Percentiles rank a stretch among this genome's conserved stretches.
Conservation (phyloP, 2,113 vertebrate genomes). For the Cathartes aura region DNA sequence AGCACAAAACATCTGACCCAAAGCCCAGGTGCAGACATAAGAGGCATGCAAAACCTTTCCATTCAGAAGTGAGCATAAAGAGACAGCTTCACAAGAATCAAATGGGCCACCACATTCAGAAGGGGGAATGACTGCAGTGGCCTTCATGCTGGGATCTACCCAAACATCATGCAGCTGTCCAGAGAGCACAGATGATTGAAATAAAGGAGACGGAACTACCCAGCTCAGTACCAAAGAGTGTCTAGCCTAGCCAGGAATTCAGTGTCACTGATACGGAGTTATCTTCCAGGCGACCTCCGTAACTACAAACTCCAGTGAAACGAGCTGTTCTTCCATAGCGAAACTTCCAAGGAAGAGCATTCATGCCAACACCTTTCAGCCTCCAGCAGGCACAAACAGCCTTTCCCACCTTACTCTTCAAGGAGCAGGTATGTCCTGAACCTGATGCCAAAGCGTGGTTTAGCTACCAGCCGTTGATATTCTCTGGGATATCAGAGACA, state of each 20-base stretch:
- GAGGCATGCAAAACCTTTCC: not conserved
- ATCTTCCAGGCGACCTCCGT: not conserved
- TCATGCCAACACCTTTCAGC: not conserved
- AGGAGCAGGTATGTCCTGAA: not conserved
- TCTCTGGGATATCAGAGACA: not conserved
- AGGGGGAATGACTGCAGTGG: not conserved
- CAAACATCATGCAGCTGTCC: not conserved
- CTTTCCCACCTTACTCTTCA: not conserved
- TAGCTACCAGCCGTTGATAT: not conserved
- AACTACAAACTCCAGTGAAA: not conserved
- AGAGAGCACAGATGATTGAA: not conserved
- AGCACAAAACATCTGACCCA: not conserved
- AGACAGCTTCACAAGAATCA: not conserved
- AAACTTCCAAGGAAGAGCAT: not conserved
- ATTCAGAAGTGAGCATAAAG: not conserved
- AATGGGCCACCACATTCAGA: not conserved
- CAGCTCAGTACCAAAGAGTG: not conserved
- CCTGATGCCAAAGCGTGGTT: not conserved
- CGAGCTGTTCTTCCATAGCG: not conserved
- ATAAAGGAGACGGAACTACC: not conserved
- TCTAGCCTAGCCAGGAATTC: not conserved
- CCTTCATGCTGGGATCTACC: not conserved
- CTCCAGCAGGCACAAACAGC: not conserved
- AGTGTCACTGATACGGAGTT: not conserved
- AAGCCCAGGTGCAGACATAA: not conserved